Base-by-base conservation (phyloP, 2,113 vertebrate genomes). In the Girardinichthys multiradiatus region DNA sequence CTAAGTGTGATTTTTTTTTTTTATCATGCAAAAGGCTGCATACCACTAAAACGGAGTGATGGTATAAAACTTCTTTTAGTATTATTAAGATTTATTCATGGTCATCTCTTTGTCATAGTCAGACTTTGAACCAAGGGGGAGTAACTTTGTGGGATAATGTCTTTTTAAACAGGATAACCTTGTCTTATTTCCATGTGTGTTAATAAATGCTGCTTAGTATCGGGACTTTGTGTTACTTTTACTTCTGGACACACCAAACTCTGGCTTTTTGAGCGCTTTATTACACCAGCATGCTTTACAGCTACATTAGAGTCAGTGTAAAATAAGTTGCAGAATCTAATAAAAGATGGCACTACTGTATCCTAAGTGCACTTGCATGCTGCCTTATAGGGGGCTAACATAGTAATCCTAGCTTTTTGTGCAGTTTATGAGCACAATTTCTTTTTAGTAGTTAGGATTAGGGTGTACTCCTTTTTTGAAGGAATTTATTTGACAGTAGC, bases 201-300 rank as follows among this genome's bases (percentile, higher is more conserved):
- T 69, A 86, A 84, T 87, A 91, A 91, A 89, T 63, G 28, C 67
- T 81, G 27, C 68, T 75, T 48, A 71, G 42, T 66, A 33, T 70
- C 70, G 9, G 11, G n/a, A 15, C 13, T 61, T 7, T 60, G 4
- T 81, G 64, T 61, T 24, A 3, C 3, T 15, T 10, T 79, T 2
- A 24, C 64, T 71, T 59, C 26, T 60, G 27, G 9, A 51, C 2
- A 45, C 14, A 19, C 42, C 42, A 5, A 4, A 2, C 12, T 14
- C 2, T 64, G 14, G 2, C 28, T 24, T 4, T 54, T 42, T 65
- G 9, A 57, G 2, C 33, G 8, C 4, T 70, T 37, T 33, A 42
- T 10, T 39, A 33, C 42, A 45, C 24, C 48, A 51, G 8, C 5
- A 54, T n/a, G 24, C 48, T 54, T 45, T 45, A 51, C 2, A 39